A percentile compares a stretch with the other conserved stretches of the same genome.
These are phyloP conservation scores for Bembecia ichneumoniformis DNA, from an alignment of 2,888 invertebrate species.

Conservation along the genomic window DNA sequence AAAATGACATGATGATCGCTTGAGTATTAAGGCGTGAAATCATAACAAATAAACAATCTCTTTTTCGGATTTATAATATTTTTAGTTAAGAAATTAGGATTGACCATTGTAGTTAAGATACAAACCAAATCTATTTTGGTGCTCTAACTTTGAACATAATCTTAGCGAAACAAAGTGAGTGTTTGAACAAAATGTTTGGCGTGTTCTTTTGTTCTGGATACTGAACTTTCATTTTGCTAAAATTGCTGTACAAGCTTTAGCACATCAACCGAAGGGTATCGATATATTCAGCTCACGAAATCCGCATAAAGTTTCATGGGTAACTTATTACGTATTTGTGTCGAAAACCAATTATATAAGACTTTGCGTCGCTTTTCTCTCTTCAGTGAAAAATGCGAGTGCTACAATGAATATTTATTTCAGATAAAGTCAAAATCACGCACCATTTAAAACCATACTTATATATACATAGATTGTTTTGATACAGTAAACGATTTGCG, in stretches of 20 bases:
- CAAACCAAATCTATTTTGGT: background rate
- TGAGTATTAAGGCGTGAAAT: no score
- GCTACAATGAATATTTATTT: background rate
- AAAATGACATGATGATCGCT: no score
- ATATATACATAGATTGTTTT: no score
- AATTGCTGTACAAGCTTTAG: background rate
- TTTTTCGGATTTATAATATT: constrained; percentile 5
- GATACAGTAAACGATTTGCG: no score
- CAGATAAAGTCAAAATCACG: background rate
- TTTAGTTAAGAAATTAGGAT: background rate
- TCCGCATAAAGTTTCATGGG: constrained; percentile 45
- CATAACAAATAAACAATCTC: background rate
- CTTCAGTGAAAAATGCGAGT: background rate
- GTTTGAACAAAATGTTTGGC: constrained; percentile 1
- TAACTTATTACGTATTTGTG: constrained; percentile 53
- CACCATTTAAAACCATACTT: background rate
- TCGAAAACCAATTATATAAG: constrained; percentile 47
- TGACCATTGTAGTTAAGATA: no score
- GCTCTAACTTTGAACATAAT: background rate
- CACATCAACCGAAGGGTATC: constrained; percentile 23
- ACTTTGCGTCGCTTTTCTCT: constrained; percentile 25
- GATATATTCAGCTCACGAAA: constrained; percentile 37
- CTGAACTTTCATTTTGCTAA: background rate
- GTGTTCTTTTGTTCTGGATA: background rate
- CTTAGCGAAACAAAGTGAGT: background rate